Evolutionary conservation across 2,888 invertebrate species (phyloP).

Genomic region (Drosophila atroscutellata): DNA sequence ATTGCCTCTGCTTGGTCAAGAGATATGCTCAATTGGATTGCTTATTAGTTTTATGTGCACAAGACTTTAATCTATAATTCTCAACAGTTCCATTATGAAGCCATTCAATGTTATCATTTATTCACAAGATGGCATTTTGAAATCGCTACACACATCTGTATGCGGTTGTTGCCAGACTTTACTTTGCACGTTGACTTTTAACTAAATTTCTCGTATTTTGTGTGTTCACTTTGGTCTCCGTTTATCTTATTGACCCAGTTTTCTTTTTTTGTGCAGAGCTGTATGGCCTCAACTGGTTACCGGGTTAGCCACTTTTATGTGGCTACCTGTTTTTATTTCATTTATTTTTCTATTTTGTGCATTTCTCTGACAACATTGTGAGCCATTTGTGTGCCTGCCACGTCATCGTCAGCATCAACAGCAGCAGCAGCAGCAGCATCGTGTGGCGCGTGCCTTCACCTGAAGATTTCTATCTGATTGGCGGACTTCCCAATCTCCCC

Average conservation of each 20-base stretch:
- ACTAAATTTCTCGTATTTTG: neutral
- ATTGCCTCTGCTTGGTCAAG: neutral
- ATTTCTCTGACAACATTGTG: constrained; percentile 24
- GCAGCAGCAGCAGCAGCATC: neutral
- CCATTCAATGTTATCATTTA: neutral
- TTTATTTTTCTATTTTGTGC: constrained; percentile 8
- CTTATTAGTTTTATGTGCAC: too few relatives aligned
- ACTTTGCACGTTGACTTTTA: neutral
- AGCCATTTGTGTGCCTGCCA: constrained; percentile 72
- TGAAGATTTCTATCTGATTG: constrained; percentile 58
- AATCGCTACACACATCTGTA: neutral
- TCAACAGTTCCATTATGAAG: neutral
- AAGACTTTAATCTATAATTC: neutral
- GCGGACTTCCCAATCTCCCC: constrained; percentile 20
- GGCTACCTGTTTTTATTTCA: constrained; percentile 12
- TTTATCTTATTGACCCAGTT: neutral
- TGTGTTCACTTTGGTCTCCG: neutral
- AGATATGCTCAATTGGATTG: neutral
- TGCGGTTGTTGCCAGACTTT: neutral
- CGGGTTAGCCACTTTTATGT: constrained; percentile 12
- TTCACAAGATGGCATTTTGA: neutral
- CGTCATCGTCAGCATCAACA: constrained; percentile 50
- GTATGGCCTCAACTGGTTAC: neutral
- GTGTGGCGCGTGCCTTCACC: constrained; percentile 47
- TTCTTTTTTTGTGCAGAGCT: neutral